phyloP scores from a whole-genome alignment of 2,113 vertebrate genomes.

The Dissostichus mawsoni region DNA sequence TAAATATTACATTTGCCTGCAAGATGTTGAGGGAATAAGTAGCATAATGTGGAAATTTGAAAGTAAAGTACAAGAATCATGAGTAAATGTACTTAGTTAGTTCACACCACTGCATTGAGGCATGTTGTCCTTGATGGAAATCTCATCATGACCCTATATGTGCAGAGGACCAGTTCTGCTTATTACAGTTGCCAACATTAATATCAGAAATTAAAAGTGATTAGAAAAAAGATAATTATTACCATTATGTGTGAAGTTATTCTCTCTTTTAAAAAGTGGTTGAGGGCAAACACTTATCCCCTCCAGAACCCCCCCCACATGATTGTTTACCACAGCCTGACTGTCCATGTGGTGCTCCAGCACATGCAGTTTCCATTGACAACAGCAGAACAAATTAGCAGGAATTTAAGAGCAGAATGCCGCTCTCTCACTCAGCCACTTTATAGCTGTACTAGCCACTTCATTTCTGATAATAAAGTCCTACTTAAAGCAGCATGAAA shows the following conservation, averaged over 20 bases:
- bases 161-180: too few relatives aligned
- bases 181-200: too few relatives aligned
- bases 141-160: background rate
- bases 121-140: background rate
- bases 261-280: background rate
- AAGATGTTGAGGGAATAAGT: too few relatives aligned
- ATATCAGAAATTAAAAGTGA: too few relatives aligned
- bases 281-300: background rate
- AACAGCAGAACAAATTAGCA: constrained; percentile 28
- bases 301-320: background rate
- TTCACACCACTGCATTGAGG: too few relatives aligned
- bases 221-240: too few relatives aligned
- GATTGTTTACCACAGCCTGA: background rate
- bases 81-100: too few relatives aligned
- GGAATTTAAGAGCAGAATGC: constrained; percentile 34
- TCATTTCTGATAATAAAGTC: constrained; percentile 75
- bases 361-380: constrained; percentile 27
- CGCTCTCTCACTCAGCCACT: constrained; percentile 53
- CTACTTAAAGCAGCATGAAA: constrained; percentile 74
- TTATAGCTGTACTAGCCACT: constrained; percentile 57
- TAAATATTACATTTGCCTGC: too few relatives aligned
- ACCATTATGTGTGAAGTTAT: background rate
- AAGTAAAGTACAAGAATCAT: too few relatives aligned
- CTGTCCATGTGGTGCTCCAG: background rate
- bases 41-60: too few relatives aligned